A percentile compares a stretch with the other conserved stretches of the same genome.
Evolutionary conservation across 2,888 invertebrate genomes (phyloP).

Genomic region (Pantelozetes paolii): DNA sequence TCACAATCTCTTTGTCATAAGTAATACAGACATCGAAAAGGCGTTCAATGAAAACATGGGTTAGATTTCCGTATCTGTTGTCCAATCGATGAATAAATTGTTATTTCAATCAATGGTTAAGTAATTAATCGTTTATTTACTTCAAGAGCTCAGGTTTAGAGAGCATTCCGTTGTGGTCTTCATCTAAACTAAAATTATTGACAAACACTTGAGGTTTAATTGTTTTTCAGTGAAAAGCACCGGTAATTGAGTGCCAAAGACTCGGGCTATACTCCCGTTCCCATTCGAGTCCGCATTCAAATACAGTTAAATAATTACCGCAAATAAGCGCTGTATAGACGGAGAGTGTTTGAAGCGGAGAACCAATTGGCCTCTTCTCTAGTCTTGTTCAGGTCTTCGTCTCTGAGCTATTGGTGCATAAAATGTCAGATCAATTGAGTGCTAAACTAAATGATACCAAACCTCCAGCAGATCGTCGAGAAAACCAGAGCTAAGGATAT

Average conservation of each 20-base stretch:
- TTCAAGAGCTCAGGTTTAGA: conserved; percentile 82
- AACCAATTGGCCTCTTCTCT: conserved; percentile 85
- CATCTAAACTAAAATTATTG: conserved; percentile 70
- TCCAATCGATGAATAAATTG: not conserved
- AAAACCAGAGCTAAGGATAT: conserved; percentile 85
- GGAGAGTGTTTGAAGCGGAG: conserved; percentile 77
- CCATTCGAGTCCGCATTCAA: too few relatives aligned
- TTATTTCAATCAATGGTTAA: not conserved
- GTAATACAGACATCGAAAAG: conserved; percentile 94
- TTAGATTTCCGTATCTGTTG: conserved; percentile 69
- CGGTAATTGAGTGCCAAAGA: not conserved
- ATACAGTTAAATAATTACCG: conserved; percentile 2
- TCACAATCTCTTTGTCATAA: conserved; percentile 61
- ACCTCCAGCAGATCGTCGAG: conserved; percentile 85
- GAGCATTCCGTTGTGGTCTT: conserved; percentile 92
- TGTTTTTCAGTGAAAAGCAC: not conserved
- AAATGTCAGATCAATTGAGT: not conserved
- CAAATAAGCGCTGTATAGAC: conserved; percentile 85
- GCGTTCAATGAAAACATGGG: conserved; percentile 80
- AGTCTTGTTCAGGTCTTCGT: conserved; percentile 76
- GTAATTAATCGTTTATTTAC: conserved; percentile 53
- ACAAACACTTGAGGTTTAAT: not conserved
- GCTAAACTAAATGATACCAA: conserved; percentile 43
- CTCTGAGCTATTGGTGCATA: conserved; percentile 61
- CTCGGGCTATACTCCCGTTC: not conserved